phyloP scores from a whole-genome alignment of 2,113 vertebrate genomes.

The Podilymbus podiceps region DNA sequence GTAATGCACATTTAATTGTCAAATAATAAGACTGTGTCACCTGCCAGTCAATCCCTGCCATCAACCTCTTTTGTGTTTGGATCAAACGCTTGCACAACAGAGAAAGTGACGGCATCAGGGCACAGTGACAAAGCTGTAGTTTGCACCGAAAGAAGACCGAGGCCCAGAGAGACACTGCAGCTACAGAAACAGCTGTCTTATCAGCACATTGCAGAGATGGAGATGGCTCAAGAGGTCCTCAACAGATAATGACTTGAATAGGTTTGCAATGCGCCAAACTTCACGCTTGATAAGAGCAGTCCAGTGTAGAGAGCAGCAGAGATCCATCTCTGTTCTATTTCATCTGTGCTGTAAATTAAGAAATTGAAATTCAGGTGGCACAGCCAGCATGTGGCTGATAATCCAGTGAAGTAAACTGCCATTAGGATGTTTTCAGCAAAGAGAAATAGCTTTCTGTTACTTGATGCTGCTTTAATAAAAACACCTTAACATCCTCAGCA shows the following conservation, averaged over 20 bases:
- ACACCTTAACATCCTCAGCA: not conserved
- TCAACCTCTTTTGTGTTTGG: constrained; percentile 58
- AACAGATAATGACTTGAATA: constrained; percentile 81
- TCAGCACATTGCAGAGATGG: constrained; percentile 80
- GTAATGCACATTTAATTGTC: constrained; percentile 61
- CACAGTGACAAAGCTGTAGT: constrained; percentile 75
- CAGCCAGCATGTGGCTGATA: constrained; percentile 61
- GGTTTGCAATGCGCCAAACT: constrained; percentile 78
- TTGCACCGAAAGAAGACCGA: constrained; percentile 64
- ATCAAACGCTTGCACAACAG: constrained; percentile 71
- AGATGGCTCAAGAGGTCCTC: constrained; percentile 80
- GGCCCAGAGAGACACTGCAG: constrained; percentile 70
- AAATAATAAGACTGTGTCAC: constrained; percentile 54
- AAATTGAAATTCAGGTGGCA: constrained; percentile 79
- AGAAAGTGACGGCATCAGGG: constrained; percentile 66
- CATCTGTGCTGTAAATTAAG: constrained; percentile 76
- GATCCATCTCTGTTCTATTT: constrained; percentile 67
- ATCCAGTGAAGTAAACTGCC: constrained; percentile 67
- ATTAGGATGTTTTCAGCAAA: constrained; percentile 49
- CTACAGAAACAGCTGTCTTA: constrained; percentile 81
- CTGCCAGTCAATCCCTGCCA: constrained; percentile 58
- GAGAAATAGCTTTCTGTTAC: constrained; percentile 42
- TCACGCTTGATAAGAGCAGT: constrained; percentile 76
- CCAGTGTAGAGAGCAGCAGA: constrained; percentile 66
- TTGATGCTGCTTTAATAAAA: constrained; percentile 12